These are phyloP conservation scores for Trachelus tabidus DNA, from an alignment of 2,888 invertebrate species.

Conservation along the genomic window DNA sequence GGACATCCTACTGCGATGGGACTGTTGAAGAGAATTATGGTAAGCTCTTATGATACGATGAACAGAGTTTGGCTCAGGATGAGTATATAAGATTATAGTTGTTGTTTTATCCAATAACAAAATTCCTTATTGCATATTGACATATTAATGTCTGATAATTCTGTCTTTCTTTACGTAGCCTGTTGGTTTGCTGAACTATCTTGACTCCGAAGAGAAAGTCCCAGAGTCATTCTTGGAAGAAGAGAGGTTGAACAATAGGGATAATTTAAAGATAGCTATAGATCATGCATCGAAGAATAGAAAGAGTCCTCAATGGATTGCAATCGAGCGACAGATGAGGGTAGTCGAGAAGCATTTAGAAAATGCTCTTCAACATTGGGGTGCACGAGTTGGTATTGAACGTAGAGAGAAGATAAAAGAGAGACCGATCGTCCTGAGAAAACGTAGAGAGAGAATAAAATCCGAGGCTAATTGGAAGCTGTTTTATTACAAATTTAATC, in stretches of 20 bases:
- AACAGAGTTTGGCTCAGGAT: neutral
- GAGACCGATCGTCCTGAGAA: slow-evolving; percentile 90
- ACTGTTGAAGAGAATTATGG: slow-evolving; percentile 87
- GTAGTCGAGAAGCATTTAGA: slow-evolving; percentile 88
- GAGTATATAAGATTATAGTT: neutral
- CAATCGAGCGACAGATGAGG: slow-evolving; percentile 78
- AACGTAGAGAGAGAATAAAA: slow-evolving; percentile 89
- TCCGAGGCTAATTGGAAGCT: slow-evolving; percentile 90
- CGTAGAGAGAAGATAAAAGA: slow-evolving; percentile 74
- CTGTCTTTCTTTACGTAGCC: slow-evolving; percentile 73
- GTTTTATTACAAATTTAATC: slow-evolving; percentile 95
- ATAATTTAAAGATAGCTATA: slow-evolving; percentile 95
- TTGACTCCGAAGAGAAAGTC: slow-evolving; percentile 88
- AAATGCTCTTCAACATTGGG: slow-evolving; percentile 80
- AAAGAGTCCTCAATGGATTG: slow-evolving; percentile 78
- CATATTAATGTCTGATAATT: neutral
- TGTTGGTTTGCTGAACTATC: slow-evolving; percentile 86
- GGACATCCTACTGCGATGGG: slow-evolving; percentile 93
- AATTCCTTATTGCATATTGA: slow-evolving; percentile 13
- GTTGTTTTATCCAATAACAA: neutral
- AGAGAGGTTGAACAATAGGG: slow-evolving; percentile 82
- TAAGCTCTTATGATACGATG: slow-evolving; percentile 58
- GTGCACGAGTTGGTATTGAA: slow-evolving; percentile 72
- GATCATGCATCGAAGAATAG: slow-evolving; percentile 78
- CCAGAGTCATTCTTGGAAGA: slow-evolving; percentile 79